Conservation (phyloP, 2,888 invertebrate genomes). For the Clanis bilineata region DNA sequence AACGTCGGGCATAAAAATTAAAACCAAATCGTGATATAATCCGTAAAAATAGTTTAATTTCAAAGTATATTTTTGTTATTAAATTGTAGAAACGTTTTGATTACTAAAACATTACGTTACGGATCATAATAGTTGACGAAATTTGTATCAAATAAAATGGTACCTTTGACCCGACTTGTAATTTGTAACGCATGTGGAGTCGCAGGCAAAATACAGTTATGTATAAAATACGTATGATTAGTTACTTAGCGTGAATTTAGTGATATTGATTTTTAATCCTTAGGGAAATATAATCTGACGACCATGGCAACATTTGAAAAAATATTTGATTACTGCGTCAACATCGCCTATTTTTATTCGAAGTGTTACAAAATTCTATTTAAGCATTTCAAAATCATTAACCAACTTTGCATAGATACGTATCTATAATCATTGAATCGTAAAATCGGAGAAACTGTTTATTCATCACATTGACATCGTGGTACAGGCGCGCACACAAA, state of each 20-base stretch:
- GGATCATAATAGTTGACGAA: too few relatives aligned
- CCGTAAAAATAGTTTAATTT: too few relatives aligned
- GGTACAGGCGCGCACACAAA: constrained; percentile 22
- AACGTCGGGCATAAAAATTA: too few relatives aligned
- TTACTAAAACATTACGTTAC: too few relatives aligned
- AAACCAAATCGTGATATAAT: too few relatives aligned
- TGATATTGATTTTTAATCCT: background rate
- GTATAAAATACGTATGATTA: too few relatives aligned
- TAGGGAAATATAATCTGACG: background rate
- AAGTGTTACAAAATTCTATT: constrained; percentile 22
- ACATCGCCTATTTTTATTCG: constrained; percentile 28
- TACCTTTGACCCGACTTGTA: too few relatives aligned
- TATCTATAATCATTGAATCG: constrained; percentile 76
- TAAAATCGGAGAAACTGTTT: constrained; percentile 80
- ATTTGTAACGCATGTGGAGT: too few relatives aligned
- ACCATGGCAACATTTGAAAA: background rate
- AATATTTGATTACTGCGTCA: constrained; percentile 10
- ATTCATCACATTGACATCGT: constrained; percentile 74
- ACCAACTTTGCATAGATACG: constrained; percentile 73
- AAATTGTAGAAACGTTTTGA: too few relatives aligned
- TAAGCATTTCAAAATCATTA: constrained; percentile 66
- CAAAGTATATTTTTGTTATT: too few relatives aligned
- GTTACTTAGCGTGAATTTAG: background rate
- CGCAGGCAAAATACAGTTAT: too few relatives aligned
- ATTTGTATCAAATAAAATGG: too few relatives aligned